Evolutionary conservation across 1,140 invertebrate genomes (phyloP).

Genomic region (Trichogramma pretiosum): DNA sequence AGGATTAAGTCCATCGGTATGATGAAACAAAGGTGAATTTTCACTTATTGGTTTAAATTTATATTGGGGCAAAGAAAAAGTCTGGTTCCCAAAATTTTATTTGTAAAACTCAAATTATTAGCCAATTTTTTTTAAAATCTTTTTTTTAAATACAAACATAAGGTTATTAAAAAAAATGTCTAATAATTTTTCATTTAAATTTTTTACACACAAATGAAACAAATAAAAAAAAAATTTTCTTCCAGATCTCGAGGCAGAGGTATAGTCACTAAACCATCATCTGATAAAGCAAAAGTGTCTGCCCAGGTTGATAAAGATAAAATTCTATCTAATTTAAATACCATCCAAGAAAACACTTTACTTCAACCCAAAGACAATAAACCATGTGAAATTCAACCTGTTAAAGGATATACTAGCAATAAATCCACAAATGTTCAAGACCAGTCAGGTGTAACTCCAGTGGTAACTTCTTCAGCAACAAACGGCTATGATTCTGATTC

Average conservation of each 20-base stretch:
- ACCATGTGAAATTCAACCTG: constrained; percentile 26
- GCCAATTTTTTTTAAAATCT: too few relatives aligned
- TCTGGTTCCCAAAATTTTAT: too few relatives aligned
- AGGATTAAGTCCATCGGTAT: constrained; percentile 42
- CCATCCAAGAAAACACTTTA: constrained; percentile 18
- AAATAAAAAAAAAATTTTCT: constrained; percentile 3
- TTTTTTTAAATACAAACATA: too few relatives aligned
- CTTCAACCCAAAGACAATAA: background rate
- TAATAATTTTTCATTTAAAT: background rate
- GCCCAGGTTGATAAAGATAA: constrained; percentile 12
- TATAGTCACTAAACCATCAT: constrained; percentile 38
- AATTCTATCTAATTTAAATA: constrained; percentile 9
- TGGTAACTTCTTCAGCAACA: constrained; percentile 19
- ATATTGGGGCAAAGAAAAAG: too few relatives aligned
- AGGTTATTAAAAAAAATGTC: too few relatives aligned
- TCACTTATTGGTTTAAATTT: too few relatives aligned
- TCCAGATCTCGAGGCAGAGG: constrained; percentile 37
- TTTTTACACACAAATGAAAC: background rate
- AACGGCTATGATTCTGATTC: constrained; percentile 42
- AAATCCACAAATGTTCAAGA: constrained; percentile 27
- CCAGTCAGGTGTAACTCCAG: constrained; percentile 23
- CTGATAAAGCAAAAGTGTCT: too few relatives aligned
- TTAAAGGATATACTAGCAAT: constrained; percentile 30
- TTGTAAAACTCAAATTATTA: too few relatives aligned
- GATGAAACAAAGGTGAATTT: constrained; percentile 35